Conservation (phyloP, 2,888 invertebrate genomes). For the Didymodactylos carnosus region DNA sequence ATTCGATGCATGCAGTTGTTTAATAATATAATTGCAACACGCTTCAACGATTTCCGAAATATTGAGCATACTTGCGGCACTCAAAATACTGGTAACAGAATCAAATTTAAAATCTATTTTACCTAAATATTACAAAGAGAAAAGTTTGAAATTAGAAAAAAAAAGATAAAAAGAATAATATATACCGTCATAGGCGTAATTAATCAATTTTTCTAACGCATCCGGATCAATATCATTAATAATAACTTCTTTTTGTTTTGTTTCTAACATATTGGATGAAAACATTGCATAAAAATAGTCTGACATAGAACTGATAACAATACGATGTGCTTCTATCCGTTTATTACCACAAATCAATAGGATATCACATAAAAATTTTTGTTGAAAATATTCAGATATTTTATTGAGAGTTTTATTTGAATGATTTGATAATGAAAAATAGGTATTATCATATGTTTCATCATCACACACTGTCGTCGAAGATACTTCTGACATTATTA, state of each 20-base stretch:
- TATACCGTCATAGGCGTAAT: conserved; percentile 72
- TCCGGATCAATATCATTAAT: conserved; percentile 65
- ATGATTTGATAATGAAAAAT: not conserved
- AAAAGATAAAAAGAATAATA: conserved; percentile 16
- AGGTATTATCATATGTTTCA: too few species aligned
- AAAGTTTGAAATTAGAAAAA: not conserved
- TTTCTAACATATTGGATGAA: conserved; percentile 62
- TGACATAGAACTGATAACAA: conserved; percentile 71
- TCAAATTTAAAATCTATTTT: conserved; percentile 64
- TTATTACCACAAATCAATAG: conserved; percentile 3
- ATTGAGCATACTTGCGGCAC: conserved; percentile 66
- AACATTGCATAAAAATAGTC: conserved; percentile 92
- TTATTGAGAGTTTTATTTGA: not conserved
- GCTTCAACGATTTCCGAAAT: conserved; percentile 61
- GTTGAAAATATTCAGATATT: not conserved
- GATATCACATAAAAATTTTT: conserved; percentile 4
- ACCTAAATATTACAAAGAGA: conserved; percentile 13
- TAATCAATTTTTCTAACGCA: conserved; percentile 59
- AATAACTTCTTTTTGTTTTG: conserved; percentile 57
- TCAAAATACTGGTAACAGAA: conserved; percentile 65
- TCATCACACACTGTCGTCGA: too few species aligned
- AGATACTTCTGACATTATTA: too few species aligned
- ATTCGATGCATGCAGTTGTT: conserved; percentile 76
- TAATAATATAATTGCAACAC: conserved; percentile 67
- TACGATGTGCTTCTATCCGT: conserved; percentile 19